Evolutionary conservation across 2,888 invertebrate genomes (phyloP), one percentile per base, ranked within the genome.

Genomic region (Neocrepidodera transversa): DNA sequence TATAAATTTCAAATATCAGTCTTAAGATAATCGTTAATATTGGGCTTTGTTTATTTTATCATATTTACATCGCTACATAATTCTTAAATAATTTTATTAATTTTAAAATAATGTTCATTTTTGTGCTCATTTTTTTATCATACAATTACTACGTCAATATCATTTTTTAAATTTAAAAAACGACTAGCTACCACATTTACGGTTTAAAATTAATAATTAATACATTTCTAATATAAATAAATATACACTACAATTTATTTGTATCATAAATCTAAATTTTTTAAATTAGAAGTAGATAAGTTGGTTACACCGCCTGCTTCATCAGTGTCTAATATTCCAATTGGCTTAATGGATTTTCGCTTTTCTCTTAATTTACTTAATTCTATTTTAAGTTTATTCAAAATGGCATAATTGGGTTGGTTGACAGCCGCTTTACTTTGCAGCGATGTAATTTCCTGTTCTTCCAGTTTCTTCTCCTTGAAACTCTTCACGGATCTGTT

Each of bases 391-490:
- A 97, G 82, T 72, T 96, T 96, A 60, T 89, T 87, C 17, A 96
- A 83, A 68, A 96, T 95, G 0, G 94, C 94, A 80, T 90, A 88
- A 81, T 96, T 96, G 17, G 96, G 96, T 69, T 92, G 91, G 82
- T 95, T 94, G 43, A 91, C 87, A 0, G 91, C 89, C 2, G 95
- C 95, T 79, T 92, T 91, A 74, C 92, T 89, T 77, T 92, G 92
- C n/a, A 95, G 81, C 28, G 93, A 84, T 0, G 95, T 95, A 55
- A 95, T 95, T 81, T 95, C 92, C 76, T 95, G 94, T 71, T 95
- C 95, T 72, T 95, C 91, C 68, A 91, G 85, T 79, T 95, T 95
- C 80, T 93, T 93, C 78, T 95, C 95, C 75, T 94, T 93, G 74
- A 93, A 91, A 60, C 91, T 92, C 78, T 94, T 94, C 13, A 93